phyloP scores from a whole-genome alignment of 2,113 vertebrate genomes.

The Nettapus auritus region DNA sequence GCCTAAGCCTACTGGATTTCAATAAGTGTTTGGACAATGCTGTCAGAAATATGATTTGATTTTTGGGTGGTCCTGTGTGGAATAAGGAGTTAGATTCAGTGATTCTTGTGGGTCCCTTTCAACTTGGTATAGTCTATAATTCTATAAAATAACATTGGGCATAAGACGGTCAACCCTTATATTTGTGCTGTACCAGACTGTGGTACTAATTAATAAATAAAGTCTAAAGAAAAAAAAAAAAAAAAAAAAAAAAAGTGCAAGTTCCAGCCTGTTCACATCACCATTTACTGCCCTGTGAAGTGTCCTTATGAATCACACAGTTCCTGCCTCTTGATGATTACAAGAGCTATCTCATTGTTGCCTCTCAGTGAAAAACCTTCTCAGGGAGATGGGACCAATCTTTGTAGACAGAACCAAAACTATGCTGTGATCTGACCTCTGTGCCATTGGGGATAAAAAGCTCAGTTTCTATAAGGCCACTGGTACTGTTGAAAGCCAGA shows the following conservation, averaged over 20 bases:
- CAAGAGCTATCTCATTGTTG: not conserved
- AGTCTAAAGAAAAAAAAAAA: not conserved
- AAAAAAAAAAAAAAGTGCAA: not conserved
- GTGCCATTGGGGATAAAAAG: not conserved
- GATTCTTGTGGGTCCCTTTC: too few species aligned
- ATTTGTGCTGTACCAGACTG: not conserved
- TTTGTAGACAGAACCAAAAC: not conserved
- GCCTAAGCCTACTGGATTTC: too few species aligned
- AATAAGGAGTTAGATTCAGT: too few species aligned
- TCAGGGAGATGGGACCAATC: not conserved
- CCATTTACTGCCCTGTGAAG: not conserved
- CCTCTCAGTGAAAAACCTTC: not conserved
- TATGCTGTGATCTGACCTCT: not conserved
- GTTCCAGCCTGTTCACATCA: not conserved
- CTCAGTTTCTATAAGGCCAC: not conserved
- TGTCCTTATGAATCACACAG: accelerated
- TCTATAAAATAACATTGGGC: not conserved
- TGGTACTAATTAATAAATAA: not conserved
- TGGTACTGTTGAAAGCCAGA: not conserved
- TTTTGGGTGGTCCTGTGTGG: too few species aligned
- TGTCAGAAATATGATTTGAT: too few species aligned
- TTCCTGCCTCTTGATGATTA: not conserved
- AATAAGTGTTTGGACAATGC: too few species aligned
- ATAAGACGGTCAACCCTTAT: not conserved
- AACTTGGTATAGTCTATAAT: too few species aligned